Percentiles rank a stretch among this genome's conserved stretches.
Conservation (phyloP, 2,113 vertebrate genomes). For the Catagonus wagneri region DNA sequence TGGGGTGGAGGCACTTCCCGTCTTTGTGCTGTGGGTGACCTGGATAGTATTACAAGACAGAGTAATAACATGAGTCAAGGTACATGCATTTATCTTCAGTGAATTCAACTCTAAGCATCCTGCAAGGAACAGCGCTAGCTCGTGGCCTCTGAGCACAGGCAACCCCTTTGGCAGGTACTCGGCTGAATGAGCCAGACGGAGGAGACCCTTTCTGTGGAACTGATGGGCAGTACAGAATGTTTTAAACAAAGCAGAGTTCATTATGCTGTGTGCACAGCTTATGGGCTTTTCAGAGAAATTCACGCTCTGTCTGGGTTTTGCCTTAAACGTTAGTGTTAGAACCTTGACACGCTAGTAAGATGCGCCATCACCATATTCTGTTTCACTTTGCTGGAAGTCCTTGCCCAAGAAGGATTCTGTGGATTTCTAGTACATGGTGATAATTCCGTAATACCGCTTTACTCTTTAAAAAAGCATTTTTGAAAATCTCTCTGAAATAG, state of each 20-base stretch:
- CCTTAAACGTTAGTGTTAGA: background rate
- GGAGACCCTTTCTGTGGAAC: background rate
- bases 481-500: constrained; percentile 14
- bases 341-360: background rate
- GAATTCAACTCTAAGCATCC: background rate
- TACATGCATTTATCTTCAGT: background rate
- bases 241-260: background rate
- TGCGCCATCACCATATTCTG: background rate
- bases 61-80: background rate
- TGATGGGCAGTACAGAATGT: no score
- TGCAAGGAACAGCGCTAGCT: background rate
- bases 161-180: background rate
- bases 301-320: background rate
- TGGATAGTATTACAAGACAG: background rate
- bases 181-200: background rate
- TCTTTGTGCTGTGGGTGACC: background rate
- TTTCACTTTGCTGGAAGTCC: background rate
- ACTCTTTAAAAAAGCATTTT: constrained; percentile 33
- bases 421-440: constrained; percentile 32
- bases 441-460: constrained; percentile 14
- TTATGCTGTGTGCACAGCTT: background rate
- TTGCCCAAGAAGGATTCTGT: background rate
- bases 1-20: background rate
- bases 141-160: background rate
- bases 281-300: background rate